Evolutionary conservation across 2,113 vertebrate genomes (phyloP), one percentile per base, ranked within the genome.

Genomic region (Neotoma lepida): DNA sequence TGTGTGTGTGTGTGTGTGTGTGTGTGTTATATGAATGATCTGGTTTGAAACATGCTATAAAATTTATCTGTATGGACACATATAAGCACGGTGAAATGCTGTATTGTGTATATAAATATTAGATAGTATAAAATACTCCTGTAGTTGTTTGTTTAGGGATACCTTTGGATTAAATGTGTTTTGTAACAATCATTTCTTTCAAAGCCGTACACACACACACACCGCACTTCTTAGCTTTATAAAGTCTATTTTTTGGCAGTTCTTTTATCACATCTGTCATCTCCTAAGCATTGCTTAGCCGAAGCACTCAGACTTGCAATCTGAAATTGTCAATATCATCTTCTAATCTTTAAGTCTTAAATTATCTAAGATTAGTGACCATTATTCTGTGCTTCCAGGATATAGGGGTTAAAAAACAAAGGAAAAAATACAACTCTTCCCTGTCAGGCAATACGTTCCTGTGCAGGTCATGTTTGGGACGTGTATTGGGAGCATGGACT

Each of bases 251-350:
- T 88, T 90, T 84, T 97, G 95, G 87, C 91, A 97, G 93, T 96
- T 97, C 94, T 96, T 97, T 96, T 68, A 4, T 96, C 74, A 73
- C 68, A 96, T 96, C 97, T 98, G 97, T 97, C 97, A 97, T 97
- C 96, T 96, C 95, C 91, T 94, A 98, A 95, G 84, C 95, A 96
- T 96, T 95, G 93, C 94, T 98, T 98, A 98, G 87, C 95, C 91
- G 95, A 95, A 97, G 93, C 78, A 77, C 96, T 98, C 96, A 97
- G 88, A 70, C 70, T 97, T 91, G 61, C 95, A 94, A 97, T 98
- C 97, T 97, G 91, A 98, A 98, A 97, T 96, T 96, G 97, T 91
- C 97, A 93, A 96, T 94, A 63, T 93, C 96, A 94, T 24, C 95
- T 97, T 93, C 81, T 66, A 93, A 95, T 96, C 89, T 97, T 96